phyloP scores from a whole-genome alignment of 1,140 invertebrate genomes.

The Panonychus citri region DNA sequence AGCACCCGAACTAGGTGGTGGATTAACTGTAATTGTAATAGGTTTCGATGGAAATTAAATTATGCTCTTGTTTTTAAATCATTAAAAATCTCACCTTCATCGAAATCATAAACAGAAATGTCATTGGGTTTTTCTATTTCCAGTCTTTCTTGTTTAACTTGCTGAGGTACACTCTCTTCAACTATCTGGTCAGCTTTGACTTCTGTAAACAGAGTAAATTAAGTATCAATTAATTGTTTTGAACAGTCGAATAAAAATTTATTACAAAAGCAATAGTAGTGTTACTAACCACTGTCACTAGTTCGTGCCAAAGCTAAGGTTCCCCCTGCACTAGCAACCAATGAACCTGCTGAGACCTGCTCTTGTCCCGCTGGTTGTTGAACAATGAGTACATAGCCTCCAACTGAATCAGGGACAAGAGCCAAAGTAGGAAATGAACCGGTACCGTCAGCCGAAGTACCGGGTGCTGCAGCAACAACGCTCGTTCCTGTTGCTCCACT shows the following conservation, averaged over 20 bases:
- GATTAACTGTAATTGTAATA: background rate
- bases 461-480: background rate
- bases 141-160: slow-evolving; percentile 9
- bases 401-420: slow-evolving; percentile 1
- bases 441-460: background rate
- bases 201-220: too few relatives aligned
- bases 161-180: background rate
- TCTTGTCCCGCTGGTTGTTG: background rate
- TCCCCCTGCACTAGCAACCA: background rate
- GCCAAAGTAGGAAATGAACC: slow-evolving; percentile 2
- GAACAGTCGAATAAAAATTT: background rate
- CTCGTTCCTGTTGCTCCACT: background rate
- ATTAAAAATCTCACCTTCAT: slow-evolving; percentile 19
- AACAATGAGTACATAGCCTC: slow-evolving; percentile 7
- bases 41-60: background rate
- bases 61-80: background rate
- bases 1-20: background rate
- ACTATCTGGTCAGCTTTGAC: background rate
- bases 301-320: background rate
- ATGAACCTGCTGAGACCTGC: background rate
- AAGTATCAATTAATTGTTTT: too few relatives aligned
- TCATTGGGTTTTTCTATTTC: slow-evolving; percentile 19
- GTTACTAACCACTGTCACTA: background rate
- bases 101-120: slow-evolving; percentile 32
- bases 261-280: background rate